Percentiles rank a stretch among this genome's conserved stretches.
phyloP scores from a whole-genome alignment of 2,113 vertebrate species.

The Myxocyprinus asiaticus region DNA sequence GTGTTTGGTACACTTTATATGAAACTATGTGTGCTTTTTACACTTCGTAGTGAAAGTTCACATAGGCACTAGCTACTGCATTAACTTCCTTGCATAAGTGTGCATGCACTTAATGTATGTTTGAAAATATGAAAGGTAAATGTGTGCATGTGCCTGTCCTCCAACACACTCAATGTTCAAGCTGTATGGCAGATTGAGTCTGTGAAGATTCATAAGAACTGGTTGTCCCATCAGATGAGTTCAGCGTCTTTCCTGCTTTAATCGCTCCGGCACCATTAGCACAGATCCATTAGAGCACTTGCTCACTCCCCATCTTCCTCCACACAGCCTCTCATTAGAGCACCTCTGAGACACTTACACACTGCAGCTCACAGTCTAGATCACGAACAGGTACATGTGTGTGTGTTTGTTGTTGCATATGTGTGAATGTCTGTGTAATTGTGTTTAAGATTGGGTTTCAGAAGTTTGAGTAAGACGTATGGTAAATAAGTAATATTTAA shows the following conservation, averaged over 20 bases:
- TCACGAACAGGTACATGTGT: conserved; percentile 42
- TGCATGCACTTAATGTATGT: not conserved
- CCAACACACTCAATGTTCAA: not conserved
- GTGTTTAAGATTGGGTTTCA: not conserved
- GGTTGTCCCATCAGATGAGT: conserved; percentile 45
- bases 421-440: no score
- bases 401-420: no score
- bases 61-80: no score
- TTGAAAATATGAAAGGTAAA: not conserved
- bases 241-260: conserved; percentile 72
- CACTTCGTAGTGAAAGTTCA: no score
- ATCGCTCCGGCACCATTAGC: conserved; percentile 69
- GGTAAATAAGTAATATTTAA: no score
- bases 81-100: no score
- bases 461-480: no score
- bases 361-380: conserved; percentile 32
- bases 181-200: conserved; percentile 17
- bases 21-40: no score
- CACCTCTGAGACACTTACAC: conserved; percentile 70
- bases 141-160: not conserved
- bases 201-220: conserved; percentile 35
- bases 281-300: conserved; percentile 69
- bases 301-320: conserved; percentile 31
- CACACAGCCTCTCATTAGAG: conserved; percentile 70
- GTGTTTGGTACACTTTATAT: not conserved